Conservation (phyloP, 2,888 invertebrate species). For the Drosophila hawaiiensis region DNA sequence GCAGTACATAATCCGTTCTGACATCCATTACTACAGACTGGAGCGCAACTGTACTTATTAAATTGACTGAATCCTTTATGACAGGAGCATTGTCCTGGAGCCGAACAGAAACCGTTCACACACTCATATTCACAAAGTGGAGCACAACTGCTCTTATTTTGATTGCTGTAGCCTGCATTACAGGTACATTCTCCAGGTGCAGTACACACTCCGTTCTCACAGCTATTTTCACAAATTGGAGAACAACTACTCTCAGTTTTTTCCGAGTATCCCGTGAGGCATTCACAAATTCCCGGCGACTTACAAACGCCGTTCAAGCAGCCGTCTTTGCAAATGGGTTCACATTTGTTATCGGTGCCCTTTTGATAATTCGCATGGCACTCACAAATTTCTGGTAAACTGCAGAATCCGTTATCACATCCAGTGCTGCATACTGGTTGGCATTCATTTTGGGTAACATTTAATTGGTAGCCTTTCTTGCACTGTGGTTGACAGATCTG, state of each 20-base stretch:
- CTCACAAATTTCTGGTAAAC: constrained; percentile 47
- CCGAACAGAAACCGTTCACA: constrained; percentile 20
- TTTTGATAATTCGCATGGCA: constrained; percentile 45
- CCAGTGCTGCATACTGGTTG: constrained; percentile 46
- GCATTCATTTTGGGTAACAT: constrained; percentile 38
- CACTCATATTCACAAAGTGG: constrained; percentile 10
- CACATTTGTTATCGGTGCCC: constrained; percentile 35
- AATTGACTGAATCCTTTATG: no score
- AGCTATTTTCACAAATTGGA: neutral
- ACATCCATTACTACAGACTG: neutral
- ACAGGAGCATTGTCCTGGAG: constrained; percentile 30
- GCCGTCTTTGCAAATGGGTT: constrained; percentile 60
- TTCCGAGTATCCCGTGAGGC: constrained; percentile 86
- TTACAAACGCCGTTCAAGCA: constrained; percentile 86
- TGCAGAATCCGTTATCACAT: constrained; percentile 63
- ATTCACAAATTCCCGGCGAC: constrained; percentile 89
- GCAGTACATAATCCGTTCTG: neutral
- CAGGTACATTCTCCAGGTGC: no score
- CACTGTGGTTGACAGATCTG: constrained; percentile 78
- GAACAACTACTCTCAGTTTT: no score
- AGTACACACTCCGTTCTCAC: neutral
- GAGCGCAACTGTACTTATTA: neutral
- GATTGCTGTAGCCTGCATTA: neutral
- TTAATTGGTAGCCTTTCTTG: constrained; percentile 34
- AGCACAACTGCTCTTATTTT: constrained; percentile 15